Evolutionary conservation across 2,888 invertebrate species (phyloP), one percentile per base, ranked within the genome.

Genomic region (Eucera pruinosa): DNA sequence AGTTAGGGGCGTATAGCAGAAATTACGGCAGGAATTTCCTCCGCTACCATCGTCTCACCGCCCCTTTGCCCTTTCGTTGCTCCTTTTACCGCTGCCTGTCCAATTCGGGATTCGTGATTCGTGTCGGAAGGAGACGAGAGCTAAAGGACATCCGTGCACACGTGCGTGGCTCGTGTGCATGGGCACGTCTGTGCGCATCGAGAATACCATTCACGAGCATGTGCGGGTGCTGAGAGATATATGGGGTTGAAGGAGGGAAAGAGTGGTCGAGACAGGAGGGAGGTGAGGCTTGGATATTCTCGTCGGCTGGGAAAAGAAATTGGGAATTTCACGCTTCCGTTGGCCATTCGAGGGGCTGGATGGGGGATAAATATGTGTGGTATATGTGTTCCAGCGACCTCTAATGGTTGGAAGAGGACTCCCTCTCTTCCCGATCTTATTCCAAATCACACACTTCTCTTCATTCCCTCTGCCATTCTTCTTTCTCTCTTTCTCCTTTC

Each of bases 241-340:
- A n/a, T n/a, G n/a, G n/a, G n/a, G n/a, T n/a, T 55, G 62, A 15
- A 61, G 64, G 70, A 23, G 65, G 66, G 72, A 20, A 54, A 72
- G 61, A 62, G 68, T 50, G 74, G 50, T 43, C 43, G 75, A 77
- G 60, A 65, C 60, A 61, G 57, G 68, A n/a, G 45, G 68, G 41
- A 43, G 61, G 74, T 58, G 57, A 68, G 64, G 54, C 71, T 70
- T 48, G 79, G 84, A 86, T 88, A 86, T 87, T 87, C 85, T 80
- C 83, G 80, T 69, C 66, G 84, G 82, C 84, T 83, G 86, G 87
- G 87, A 88, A 89, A 89, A 90, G 90, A 89, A 91, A 91, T 90
- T 91, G 90, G 87, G 89, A 90, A 90, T 91, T 91, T 91, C 90
- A 91, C 91, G 90, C 90, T 91, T 88, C 89, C 89, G 87, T 90